Base-by-base conservation (phyloP, 2,797 vertebrate species). In the Melanogrammus aeglefinus region DNA sequence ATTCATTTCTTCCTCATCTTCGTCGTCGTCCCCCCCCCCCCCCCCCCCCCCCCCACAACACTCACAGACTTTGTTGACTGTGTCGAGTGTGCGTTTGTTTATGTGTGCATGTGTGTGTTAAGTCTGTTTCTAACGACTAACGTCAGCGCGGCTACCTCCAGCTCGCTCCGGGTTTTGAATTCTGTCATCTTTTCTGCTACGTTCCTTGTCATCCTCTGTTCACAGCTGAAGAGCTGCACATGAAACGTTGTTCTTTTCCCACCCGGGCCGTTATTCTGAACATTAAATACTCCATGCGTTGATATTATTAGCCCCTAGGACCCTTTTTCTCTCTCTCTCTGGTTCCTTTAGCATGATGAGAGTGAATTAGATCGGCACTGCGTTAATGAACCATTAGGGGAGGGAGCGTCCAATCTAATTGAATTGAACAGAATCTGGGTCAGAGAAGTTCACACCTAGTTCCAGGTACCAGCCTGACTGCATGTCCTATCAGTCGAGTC, bases 331-430 rank as follows among this genome's bases (percentile, higher is more conserved):
- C 81, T 44, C 41, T 12, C 81, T 81, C 76, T 66, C 77, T 84
- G 82, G 80, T 88, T 86, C 80, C 82, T 90, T 88, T 86, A 90
- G 87, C 84, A 87, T 82, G 84, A 89, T 90, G 86, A 85, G 90
- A 90, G 85, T 87, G 84, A 89, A 90, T 87, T 85, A 84, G 86
- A 87, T 81, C 82, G 87, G 82, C 85, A 75, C 77, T 87, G 82
- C 86, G 83, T 85, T 86, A 88, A 90, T 84, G 78, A 87, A 41
- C 79, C 80, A 82, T 84, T 86, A 85, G 82, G 82, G 78, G 70
- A 74, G 79, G 86, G 76, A 86, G 84, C 82, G 81, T 89, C 77
- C 85, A 77, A 86, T 77, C 87, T 88, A 82, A 72, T 77, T 29
- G 51, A 33, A 39, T 72, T 72, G 69, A 72, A 87, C 82, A 81